phyloP scores from a whole-genome alignment of 2,888 invertebrate genomes.

The Brachyptera putata region DNA sequence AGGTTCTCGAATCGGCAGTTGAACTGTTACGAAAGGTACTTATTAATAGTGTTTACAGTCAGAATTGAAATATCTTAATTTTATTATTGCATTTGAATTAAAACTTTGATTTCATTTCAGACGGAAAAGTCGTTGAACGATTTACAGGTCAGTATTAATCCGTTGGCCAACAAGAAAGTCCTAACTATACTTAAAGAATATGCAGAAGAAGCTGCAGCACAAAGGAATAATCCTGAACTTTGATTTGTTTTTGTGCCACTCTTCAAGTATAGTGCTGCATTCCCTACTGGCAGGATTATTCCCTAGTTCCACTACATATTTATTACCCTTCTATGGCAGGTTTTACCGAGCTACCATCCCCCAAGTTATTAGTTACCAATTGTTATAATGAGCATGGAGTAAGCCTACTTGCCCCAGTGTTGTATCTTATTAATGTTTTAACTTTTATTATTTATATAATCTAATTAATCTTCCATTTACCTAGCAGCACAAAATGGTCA shows the following conservation, averaged over 20 bases:
- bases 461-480: not conserved
- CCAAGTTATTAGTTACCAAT: not conserved
- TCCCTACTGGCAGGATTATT: no score
- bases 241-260: not conserved
- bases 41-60: constrained; percentile 23
- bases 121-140: constrained; percentile 74
- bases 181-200: constrained; percentile 46
- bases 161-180: constrained; percentile 52
- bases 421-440: no score
- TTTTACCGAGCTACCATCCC: no score
- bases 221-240: not conserved
- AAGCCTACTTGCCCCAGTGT: no score
- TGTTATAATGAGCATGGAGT: not conserved
- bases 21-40: constrained; percentile 67
- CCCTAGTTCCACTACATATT: no score
- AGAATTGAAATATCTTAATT: not conserved
- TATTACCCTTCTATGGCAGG: not conserved
- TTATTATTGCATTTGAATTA: no score
- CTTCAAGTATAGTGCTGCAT: constrained; percentile 1
- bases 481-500: constrained; percentile 8
- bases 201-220: constrained; percentile 12
- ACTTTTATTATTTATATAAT: no score
- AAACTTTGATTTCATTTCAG: constrained; percentile 52
- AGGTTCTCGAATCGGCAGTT: constrained; percentile 66
- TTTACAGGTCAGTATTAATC: constrained; percentile 60